Evolutionary conservation across 2,113 vertebrate genomes (phyloP), one percentile per base, ranked within the genome.

Genomic region (Vimba vimba): DNA sequence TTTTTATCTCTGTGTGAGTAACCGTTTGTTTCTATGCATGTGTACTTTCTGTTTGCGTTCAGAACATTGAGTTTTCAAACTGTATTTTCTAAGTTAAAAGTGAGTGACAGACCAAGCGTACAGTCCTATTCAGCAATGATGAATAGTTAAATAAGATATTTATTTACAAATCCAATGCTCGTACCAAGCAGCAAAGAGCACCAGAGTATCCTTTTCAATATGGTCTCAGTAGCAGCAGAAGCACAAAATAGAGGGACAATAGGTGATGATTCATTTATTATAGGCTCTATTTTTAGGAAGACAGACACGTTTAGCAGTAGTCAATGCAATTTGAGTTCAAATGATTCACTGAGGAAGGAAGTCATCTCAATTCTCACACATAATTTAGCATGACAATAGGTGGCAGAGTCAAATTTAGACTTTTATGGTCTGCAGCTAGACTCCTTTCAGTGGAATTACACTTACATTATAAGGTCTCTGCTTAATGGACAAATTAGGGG

Each of bases 301-400:
- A 68, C 68, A 81, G 84, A 69, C 64, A 62, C 33, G 30, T 79
- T 79, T 23, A 36, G 68, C 6, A 30, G 17, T 15, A 80, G 82
- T 74, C 25, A 4, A n/a, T 80, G 68, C 27, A 75, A 33, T 74
- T 64, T 84, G 15, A 43, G 50, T 69, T 82, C 6, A 80, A 81
- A 62, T 74, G 62, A 86, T 85, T 85, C 13, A 69, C 45, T 73
- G 36, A 59, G 81, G 50, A 87, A 82, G 52, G 59, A 75, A 79
- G 60, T 78, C 78, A 43, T 71, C 73, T 64, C 47, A 27, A 66
- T 71, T 45, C 19, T 79, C 7, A 33, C 77, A 74, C 52, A 69
- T 69, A 69, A 82, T 68, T 82, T 50, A 47, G 55, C 66, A 81
- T 62, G 59, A 74, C 52, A 81, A 62, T 30, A n/a, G 36, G 39